phyloP scores from a whole-genome alignment of 1,140 invertebrate genomes.

The Aplysia californica region DNA sequence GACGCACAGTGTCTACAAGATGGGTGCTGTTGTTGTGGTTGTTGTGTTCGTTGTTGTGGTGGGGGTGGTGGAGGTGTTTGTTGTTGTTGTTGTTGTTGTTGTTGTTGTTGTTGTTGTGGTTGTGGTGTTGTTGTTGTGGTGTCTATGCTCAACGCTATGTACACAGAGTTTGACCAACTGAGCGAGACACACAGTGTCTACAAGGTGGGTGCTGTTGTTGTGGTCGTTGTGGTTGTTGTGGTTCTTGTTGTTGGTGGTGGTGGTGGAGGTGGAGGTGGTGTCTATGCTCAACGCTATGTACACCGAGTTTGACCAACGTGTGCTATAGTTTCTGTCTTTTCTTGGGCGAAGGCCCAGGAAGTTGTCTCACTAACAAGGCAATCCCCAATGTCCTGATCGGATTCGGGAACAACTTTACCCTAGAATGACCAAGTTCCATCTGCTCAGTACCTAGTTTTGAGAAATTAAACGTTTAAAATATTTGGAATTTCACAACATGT shows the following conservation, averaged over 20 bases:
- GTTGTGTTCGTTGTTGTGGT: too few species aligned
- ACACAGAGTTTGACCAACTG: slow-evolving; percentile 73
- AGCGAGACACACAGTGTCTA: slow-evolving; percentile 94
- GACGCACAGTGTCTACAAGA: slow-evolving; percentile 93
- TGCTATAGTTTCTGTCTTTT: neutral
- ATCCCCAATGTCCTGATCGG: neutral
- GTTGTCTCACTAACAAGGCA: neutral
- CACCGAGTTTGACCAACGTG: slow-evolving; percentile 70
- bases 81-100: too few species aligned
- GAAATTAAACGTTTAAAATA: too few species aligned
- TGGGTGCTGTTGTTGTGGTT: slow-evolving; percentile 61
- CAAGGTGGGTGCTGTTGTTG: slow-evolving; percentile 76
- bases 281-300: slow-evolving; percentile 88
- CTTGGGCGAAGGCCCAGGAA: neutral
- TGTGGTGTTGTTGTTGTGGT: too few species aligned
- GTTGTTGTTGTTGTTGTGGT: too few species aligned
- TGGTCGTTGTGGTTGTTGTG: neutral
- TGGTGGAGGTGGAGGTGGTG: slow-evolving; percentile 97
- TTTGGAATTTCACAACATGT: too few species aligned
- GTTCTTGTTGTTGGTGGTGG: slow-evolving; percentile 71
- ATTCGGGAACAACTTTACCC: too few species aligned
- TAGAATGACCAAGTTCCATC: too few species aligned
- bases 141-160: slow-evolving; percentile 88
- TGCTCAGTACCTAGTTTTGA: too few species aligned
- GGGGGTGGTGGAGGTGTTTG: slow-evolving; percentile 98